Conservation (phyloP, 2,888 invertebrate genomes). For the Hypsopygia costalis region DNA sequence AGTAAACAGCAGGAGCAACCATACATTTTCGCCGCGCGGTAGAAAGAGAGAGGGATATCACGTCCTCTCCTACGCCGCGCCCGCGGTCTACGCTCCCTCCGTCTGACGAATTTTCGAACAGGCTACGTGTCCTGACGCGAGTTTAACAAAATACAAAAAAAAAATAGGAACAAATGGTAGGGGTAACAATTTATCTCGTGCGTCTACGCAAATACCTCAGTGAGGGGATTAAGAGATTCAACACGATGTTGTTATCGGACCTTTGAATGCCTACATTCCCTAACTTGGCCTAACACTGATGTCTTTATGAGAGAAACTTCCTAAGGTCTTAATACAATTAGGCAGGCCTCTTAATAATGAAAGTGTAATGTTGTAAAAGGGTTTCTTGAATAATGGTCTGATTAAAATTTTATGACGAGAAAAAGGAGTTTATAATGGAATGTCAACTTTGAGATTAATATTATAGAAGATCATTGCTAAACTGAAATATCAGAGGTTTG, state of each 20-base stretch:
- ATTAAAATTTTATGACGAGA: not conserved
- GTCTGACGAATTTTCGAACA: too few relatives aligned
- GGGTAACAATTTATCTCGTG: slow-evolving; percentile 8
- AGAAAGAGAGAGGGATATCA: too few relatives aligned
- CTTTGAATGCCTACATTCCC: slow-evolving; percentile 4
- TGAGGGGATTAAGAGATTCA: slow-evolving; percentile 12
- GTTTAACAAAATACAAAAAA: too few relatives aligned
- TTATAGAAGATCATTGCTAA: too few relatives aligned
- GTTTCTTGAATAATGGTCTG: not conserved
- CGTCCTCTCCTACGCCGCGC: too few relatives aligned
- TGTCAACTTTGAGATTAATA: too few relatives aligned
- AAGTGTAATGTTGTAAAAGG: not conserved
- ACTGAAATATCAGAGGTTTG: too few relatives aligned
- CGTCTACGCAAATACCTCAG: slow-evolving; percentile 11
- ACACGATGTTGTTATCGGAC: slow-evolving; percentile 11
- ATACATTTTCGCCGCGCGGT: too few relatives aligned
- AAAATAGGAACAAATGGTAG: not conserved
- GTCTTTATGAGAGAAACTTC: not conserved
- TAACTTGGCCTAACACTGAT: not conserved
- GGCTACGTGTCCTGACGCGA: too few relatives aligned
- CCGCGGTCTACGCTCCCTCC: too few relatives aligned
- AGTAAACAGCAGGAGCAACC: too few relatives aligned
- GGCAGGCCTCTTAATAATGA: not conserved
- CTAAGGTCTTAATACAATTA: not conserved
- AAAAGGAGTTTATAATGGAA: too few relatives aligned